These are phyloP conservation scores for Eilema sororculum DNA, from an alignment of 2,888 invertebrate genomes.

Conservation along the genomic window DNA sequence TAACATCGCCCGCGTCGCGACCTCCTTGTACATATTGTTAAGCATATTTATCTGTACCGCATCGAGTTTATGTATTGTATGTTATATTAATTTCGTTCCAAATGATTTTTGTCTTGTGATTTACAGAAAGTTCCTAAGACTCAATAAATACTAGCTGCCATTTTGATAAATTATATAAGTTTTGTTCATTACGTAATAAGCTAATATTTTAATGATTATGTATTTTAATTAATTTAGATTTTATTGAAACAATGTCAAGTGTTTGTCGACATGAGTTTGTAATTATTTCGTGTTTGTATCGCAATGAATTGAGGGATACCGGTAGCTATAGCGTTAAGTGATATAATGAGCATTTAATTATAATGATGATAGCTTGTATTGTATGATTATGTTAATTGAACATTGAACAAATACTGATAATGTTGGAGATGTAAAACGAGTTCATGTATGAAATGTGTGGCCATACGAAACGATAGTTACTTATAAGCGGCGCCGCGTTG, in stretches of 20 bases:
- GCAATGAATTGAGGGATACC: slow-evolving; percentile 31
- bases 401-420: slow-evolving; percentile 51
- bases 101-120: slow-evolving; percentile 65
- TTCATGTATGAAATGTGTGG: slow-evolving; percentile 53
- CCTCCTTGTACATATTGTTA: slow-evolving; percentile 36
- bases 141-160: slow-evolving; percentile 80
- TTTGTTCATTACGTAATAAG: slow-evolving; percentile 62
- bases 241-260: slow-evolving; percentile 48
- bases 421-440: slow-evolving; percentile 39
- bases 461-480: slow-evolving; percentile 52
- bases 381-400: slow-evolving; percentile 41
- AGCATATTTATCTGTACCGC: slow-evolving; percentile 24
- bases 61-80: slow-evolving; percentile 11
- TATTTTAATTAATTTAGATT: slow-evolving; percentile 61
- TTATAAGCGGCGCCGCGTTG: no score
- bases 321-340: slow-evolving; percentile 59
- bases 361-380: slow-evolving; percentile 44
- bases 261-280: slow-evolving; percentile 34
- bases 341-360: slow-evolving; percentile 59
- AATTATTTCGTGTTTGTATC: slow-evolving; percentile 38
- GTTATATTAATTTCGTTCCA: slow-evolving; percentile 37
- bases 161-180: slow-evolving; percentile 62
- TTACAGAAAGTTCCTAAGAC: slow-evolving; percentile 83
- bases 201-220: slow-evolving; percentile 52
- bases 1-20: slow-evolving; percentile 38